Percentiles rank a stretch among this genome's conserved stretches.
Evolutionary conservation across 2,888 invertebrate genomes (phyloP).

Genomic region (Spicauda simplicius): DNA sequence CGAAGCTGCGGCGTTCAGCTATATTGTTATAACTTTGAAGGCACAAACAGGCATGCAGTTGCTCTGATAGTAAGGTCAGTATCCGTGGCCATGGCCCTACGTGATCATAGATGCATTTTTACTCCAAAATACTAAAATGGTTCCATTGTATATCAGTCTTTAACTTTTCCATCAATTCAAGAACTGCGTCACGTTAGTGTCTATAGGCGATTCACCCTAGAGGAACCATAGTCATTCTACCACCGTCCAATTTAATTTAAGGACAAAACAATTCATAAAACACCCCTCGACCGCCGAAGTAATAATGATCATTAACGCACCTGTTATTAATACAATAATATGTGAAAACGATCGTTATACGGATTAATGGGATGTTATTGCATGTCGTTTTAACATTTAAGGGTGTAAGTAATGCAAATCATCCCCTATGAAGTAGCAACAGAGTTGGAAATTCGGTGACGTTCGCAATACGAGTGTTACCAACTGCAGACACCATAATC

Average conservation of each 20-base stretch:
- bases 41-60: no score
- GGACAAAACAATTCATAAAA: background rate
- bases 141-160: no score
- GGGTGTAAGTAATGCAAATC: background rate
- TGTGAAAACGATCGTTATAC: constrained; percentile 43
- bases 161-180: no score
- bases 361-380: constrained; percentile 43
- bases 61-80: no score
- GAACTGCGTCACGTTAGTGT: no score
- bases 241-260: background rate
- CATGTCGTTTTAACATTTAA: constrained; percentile 10
- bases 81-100: no score
- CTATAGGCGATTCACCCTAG: no score
- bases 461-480: constrained; percentile 8
- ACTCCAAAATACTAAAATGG: no score
- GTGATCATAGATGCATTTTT: no score
- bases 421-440: background rate
- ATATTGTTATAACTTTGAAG: no score
- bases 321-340: constrained; percentile 46
- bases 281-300: background rate
- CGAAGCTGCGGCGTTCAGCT: no score
- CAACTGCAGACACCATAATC: constrained; percentile 38
- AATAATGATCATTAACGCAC: constrained; percentile 42
- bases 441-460: constrained; percentile 2
- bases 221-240: no score